Evolutionary conservation across 2,888 invertebrate genomes (phyloP), one percentile per base, ranked within the genome.

Genomic region (Caenorhabditis sulstoni): DNA sequence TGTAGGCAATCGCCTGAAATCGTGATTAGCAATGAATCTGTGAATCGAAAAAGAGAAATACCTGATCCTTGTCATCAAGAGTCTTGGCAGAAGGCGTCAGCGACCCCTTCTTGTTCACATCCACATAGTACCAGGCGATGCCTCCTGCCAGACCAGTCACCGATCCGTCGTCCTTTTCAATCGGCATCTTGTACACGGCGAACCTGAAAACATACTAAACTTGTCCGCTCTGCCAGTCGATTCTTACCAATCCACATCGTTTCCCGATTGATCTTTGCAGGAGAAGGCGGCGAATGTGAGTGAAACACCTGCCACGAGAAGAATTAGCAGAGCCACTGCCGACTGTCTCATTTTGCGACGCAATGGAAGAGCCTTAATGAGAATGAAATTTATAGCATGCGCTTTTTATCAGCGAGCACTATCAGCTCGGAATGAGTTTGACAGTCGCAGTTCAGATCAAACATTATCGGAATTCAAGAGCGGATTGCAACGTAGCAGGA

Each of bases 151-250:
- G 59, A 5, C 86, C 87, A 12, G 82, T 62, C 4, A 84, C 70
- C 1, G 81, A 80, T 23, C 82, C 83, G 52, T 86, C 82, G 9
- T 76, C 82, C 9, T 59, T 68, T 35, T 85, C 84, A 23, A 81
- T 84, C 11, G 87, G 87, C 84, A 87, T 85, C 66, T 87, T 87
- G 76, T 87, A 86, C 4, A 81, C 85, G 7, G 84, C 81, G 45
- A 81, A 87, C 86, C 86, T 86, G 29, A 22, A 78, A 45, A n/a
- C n/a, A n/a, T n/a, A n/a, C n/a, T n/a, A n/a, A n/a, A n/a, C n/a
- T n/a, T n/a, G n/a, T n/a, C n/a, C n/a, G n/a, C n/a, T n/a, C n/a
- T n/a, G n/a, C n/a, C n/a, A n/a, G n/a, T n/a, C n/a, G n/a, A n/a
- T n/a, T n/a, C 79, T 71, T 18, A 86, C 87, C 87, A 87, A 39